Conservation (phyloP, 2,888 invertebrate genomes). For the Nomada fucata region DNA sequence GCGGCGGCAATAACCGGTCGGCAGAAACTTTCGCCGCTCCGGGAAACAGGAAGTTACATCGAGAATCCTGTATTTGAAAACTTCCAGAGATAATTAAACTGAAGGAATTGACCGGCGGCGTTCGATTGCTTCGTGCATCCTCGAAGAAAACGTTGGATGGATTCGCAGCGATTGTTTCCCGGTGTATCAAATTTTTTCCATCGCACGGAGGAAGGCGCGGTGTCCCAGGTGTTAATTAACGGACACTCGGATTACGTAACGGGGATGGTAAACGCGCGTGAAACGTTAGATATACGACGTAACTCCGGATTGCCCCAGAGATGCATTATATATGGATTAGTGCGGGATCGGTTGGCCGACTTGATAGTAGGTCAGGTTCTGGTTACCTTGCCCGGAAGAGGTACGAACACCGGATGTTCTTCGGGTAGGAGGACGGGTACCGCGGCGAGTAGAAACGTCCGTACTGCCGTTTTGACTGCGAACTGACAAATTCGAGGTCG, state of each 20-base stretch:
- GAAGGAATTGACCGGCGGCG: too few relatives aligned
- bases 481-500: conserved; percentile 93
- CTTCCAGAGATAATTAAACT: too few relatives aligned
- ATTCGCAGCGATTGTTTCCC: too few relatives aligned
- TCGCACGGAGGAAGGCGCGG: neutral
- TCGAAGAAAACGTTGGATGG: too few relatives aligned
- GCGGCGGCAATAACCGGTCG: too few relatives aligned
- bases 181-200: too few relatives aligned
- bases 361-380: conserved; percentile 58
- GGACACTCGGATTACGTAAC: conserved; percentile 49
- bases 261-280: conserved; percentile 55
- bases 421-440: conserved; percentile 98
- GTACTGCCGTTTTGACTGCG: conserved; percentile 88
- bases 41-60: too few relatives aligned
- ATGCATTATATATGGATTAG: conserved; percentile 70
- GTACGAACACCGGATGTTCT: conserved; percentile 95
- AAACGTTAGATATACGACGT: conserved; percentile 49
- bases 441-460: conserved; percentile 96
- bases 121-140: too few relatives aligned
- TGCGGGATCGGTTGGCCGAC: conserved; percentile 57
- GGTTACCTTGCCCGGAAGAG: conserved; percentile 93
- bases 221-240: conserved; percentile 64
- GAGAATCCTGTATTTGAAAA: too few relatives aligned
- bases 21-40: too few relatives aligned
- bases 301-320: conserved; percentile 59